Evolutionary conservation across 2,113 vertebrate genomes (phyloP).

Genomic region (Oryzias javanicus): DNA sequence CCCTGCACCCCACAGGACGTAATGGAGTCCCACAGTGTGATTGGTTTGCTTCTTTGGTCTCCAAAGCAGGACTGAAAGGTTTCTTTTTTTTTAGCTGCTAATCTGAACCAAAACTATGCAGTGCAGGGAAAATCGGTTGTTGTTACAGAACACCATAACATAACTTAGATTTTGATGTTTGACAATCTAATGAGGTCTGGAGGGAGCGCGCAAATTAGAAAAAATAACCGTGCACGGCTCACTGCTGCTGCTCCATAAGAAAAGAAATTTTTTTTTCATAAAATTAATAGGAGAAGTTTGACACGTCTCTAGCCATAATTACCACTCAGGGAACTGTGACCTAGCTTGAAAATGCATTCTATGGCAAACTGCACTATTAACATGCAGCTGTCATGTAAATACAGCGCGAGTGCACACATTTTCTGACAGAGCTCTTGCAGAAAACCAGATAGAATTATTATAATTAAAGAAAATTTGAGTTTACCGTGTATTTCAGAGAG

Average conservation of each 20-base stretch:
- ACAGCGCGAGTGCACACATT: slow-evolving; percentile 23
- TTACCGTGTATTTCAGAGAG: slow-evolving; percentile 28
- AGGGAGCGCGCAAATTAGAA: slow-evolving; percentile 43
- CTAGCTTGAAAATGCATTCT: slow-evolving; percentile 30
- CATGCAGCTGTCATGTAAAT: slow-evolving; percentile 33
- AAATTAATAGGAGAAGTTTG: slow-evolving; percentile 32
- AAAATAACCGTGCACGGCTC: slow-evolving; percentile 31
- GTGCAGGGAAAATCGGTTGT: slow-evolving; percentile 32
- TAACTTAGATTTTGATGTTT: slow-evolving; percentile 39
- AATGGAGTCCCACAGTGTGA: slow-evolving; percentile 61
- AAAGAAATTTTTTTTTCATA: slow-evolving; percentile 25
- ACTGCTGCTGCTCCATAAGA: slow-evolving; percentile 8
- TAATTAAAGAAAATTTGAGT: slow-evolving; percentile 27
- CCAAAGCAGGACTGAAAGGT: slow-evolving; percentile 40
- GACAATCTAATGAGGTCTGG: slow-evolving; percentile 45
- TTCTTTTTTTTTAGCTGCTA: slow-evolving; percentile 37
- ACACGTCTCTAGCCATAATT: slow-evolving; percentile 41
- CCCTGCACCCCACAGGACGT: slow-evolving; percentile 45
- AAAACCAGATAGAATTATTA: slow-evolving; percentile 29
- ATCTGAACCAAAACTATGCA: slow-evolving; percentile 33
- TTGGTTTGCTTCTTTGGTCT: slow-evolving; percentile 42
- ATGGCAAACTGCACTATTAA: slow-evolving; percentile 18
- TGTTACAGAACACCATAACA: slow-evolving; percentile 34
- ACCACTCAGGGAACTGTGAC: slow-evolving; percentile 28
- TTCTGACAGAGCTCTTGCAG: slow-evolving; percentile 6